These are phyloP conservation scores for Pangasianodon hypophthalmus DNA, from an alignment of 2,113 vertebrate species.

Conservation along the genomic window DNA sequence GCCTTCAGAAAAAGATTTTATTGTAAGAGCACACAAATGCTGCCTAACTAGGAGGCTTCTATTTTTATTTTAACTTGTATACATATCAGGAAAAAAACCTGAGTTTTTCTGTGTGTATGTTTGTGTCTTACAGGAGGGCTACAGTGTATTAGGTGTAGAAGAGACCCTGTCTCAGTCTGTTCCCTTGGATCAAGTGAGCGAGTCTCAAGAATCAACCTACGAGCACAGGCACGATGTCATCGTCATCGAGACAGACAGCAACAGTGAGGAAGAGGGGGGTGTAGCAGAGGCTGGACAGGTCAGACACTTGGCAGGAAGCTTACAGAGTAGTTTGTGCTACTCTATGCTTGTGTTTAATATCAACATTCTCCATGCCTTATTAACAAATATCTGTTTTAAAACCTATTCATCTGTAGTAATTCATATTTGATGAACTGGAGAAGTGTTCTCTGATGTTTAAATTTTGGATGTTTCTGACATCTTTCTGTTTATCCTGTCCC, in stretches of 20 bases:
- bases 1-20: not conserved
- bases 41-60: not conserved
- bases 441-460: not conserved
- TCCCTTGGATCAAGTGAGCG: slow-evolving; percentile 78
- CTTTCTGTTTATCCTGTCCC: not conserved
- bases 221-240: slow-evolving; percentile 83
- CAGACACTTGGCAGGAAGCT: not conserved
- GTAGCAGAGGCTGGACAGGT: slow-evolving; percentile 79
- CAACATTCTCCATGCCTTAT: not conserved
- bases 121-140: slow-evolving; percentile 67
- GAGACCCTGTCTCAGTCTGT: slow-evolving; percentile 79
- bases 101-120: not conserved
- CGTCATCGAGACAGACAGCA: slow-evolving; percentile 90
- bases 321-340: no score
- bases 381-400: not conserved
- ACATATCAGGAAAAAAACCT: not conserved
- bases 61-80: not conserved
- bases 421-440: not conserved
- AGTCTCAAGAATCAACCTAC: slow-evolving; percentile 71
- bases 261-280: slow-evolving; percentile 83
- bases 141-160: slow-evolving; percentile 69
- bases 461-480: not conserved
- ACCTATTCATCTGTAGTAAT: not conserved
- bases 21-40: not conserved
- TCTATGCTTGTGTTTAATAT: not conserved